Evolutionary conservation across 2,797 vertebrate species (phyloP), one percentile per base, ranked within the genome.

Genomic region (Acrossocheilus wenchowensis): DNA sequence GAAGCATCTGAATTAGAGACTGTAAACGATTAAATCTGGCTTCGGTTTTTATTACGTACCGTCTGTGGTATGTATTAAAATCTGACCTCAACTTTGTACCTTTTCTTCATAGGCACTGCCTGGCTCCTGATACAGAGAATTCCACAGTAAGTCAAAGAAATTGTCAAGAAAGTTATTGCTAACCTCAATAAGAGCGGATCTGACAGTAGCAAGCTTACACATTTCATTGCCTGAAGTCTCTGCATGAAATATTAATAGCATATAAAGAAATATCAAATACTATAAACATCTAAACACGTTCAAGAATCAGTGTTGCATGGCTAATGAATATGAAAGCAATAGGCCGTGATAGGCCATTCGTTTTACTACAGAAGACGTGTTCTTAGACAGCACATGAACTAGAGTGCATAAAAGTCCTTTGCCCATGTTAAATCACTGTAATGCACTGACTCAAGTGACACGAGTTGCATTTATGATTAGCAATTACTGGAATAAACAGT

Each of bases 1-100:
- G 52, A 62, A 87, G 82, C 85, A 87, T 89, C 36, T 86, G 88
- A 81, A 88, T 80, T 86, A 88, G 54, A 50, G 66, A 68, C 85
- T 78, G 71, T 87, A 82, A 87, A 87, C 78, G 86, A 87, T 85
- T 87, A 86, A 81, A 77, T 83, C 75, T 57, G 17, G 34, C 48
- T 87, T 88, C 52, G 43, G 78, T 78, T 88, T 87, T 78, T 88
- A 81, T 87, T 84, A 81, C 62, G 78, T 82, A 80, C 69, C 68
- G 45, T 89, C 84, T 84, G 85, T 62, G 26, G 26, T 78, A 34
- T 39, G 60, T 73, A 64, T 88, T 80, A 60, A 88, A 77, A 83
- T 34, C 62, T 88, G 86, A 90, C 80, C 89, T 88, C 86, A 83
- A 82, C 43, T 45, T 45, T 45, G 43, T 41, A 78, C 54, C 23